Base-by-base conservation (phyloP, 2,888 invertebrate genomes). In the Protophormia terraenovae region DNA sequence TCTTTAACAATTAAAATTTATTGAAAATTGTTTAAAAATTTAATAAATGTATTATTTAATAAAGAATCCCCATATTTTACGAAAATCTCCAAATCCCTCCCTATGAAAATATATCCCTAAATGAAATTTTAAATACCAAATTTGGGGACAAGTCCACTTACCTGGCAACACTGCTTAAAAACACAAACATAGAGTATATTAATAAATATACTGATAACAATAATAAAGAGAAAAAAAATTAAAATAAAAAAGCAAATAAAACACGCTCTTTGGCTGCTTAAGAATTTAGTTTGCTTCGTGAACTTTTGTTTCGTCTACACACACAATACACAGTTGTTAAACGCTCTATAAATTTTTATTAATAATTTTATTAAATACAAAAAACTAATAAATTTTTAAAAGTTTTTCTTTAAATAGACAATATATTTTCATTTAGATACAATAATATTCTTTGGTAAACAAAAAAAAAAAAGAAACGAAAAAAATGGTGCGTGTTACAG, bases 401-500 rank as follows among this genome's bases (percentile, higher is more conserved):
- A 69, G 32, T 27, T 67, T 22, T 8, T 35, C 35, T 60, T 50
- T 58, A 58, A 66, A 53, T n/a, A 32, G 22, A 22, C 22, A 58
- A 35, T 45, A 27, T 14, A 22, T 66, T 73, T 50, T 35, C 16
- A 75, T 69, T 55, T 47, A 27, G 60, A 64, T 22, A n/a, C 19
- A 16, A 47, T 29, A 0, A 27, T 19, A 69, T 29, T 45, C 10
- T 45, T 45, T 45, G 12, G 7, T 29, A 14, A 27, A 12, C 16
- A 7, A 58, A 27, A n/a, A 22, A 55, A 16, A 5, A 55, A 4
- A 66, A 27, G 6, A 58, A 41, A 27, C 19, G 8, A 50, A 16
- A 53, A 82, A 66, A 19, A 91, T 92, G 89, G 89, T 92, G 38
- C 86, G 88, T 78, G 89, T 92, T 6, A 88, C 83, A 4, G 90